Evolutionary conservation across 2,113 vertebrate genomes (phyloP).

Genomic region (Odobenus rosmarus): DNA sequence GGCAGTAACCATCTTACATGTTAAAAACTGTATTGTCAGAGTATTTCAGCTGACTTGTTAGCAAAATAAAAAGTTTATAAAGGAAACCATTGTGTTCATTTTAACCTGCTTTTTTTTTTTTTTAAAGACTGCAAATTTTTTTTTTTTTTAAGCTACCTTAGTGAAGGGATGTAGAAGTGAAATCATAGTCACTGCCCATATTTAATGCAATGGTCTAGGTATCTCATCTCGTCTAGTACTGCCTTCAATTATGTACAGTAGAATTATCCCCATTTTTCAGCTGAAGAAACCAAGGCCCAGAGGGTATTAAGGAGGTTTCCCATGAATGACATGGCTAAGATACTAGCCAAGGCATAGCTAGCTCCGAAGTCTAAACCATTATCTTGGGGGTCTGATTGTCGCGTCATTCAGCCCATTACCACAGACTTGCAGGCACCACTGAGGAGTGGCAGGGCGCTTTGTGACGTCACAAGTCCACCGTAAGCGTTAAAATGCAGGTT

Average conservation of each 20-base stretch:
- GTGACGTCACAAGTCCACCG: fast-evolving
- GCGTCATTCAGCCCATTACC: not conserved
- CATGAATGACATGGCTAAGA: not conserved
- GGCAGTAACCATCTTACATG: not conserved
- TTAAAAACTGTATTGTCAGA: not conserved
- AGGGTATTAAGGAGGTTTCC: not conserved
- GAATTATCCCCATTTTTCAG: not conserved
- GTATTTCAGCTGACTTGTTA: not conserved
- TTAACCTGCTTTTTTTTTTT: not conserved
- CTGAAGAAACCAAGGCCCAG: not conserved
- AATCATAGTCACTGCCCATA: not conserved
- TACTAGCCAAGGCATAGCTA: not conserved
- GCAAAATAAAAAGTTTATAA: not conserved
- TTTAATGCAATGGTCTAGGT: not conserved
- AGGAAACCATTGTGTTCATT: not conserved
- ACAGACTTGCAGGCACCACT: not conserved
- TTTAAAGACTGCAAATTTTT: not conserved
- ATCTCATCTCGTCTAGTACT: conserved; percentile 6
- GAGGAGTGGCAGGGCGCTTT: not conserved
- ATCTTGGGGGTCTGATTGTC: not conserved
- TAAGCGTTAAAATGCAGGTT: not conserved
- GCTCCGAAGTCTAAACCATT: not conserved
- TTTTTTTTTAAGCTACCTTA: not conserved
- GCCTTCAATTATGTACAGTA: not conserved
- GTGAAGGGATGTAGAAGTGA: not conserved